A percentile compares a stretch with the other conserved stretches of the same genome.
These are phyloP conservation scores for Cephus sareptanus DNA, from an alignment of 2,888 invertebrate genomes.

Conservation along the genomic window DNA sequence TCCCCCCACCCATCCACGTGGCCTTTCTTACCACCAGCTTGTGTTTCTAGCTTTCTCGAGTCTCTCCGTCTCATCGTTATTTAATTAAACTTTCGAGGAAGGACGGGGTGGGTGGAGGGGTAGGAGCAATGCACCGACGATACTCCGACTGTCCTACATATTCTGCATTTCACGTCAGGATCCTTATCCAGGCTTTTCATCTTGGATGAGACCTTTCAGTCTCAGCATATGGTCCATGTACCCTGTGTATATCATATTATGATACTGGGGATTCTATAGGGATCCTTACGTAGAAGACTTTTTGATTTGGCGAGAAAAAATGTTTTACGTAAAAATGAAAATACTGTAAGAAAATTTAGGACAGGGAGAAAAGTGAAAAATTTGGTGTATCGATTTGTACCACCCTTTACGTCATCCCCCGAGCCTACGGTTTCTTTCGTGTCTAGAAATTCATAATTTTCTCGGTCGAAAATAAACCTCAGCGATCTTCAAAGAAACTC, in stretches of 20 bases:
- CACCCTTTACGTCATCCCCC: too few species aligned
- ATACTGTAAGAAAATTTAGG: too few species aligned
- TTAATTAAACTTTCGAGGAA: constrained; percentile 57
- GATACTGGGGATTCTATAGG: not conserved
- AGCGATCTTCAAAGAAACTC: constrained; percentile 35
- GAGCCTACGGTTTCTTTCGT: not conserved
- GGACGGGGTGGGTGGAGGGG: constrained; percentile 10
- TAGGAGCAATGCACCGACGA: constrained; percentile 5
- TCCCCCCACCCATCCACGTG: constrained; percentile 35
- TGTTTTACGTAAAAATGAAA: too few species aligned
- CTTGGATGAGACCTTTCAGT: not conserved
- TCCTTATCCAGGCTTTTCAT: not conserved
- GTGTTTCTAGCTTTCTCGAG: constrained; percentile 45
- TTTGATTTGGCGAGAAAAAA: too few species aligned
- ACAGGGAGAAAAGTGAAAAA: too few species aligned
- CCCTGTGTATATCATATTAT: not conserved
- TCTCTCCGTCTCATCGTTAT: constrained; percentile 41
- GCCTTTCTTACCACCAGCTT: constrained; percentile 42
- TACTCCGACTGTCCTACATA: constrained; percentile 8
- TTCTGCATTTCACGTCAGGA: not conserved
- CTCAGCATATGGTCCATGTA: not conserved
- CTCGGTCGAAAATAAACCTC: not conserved
- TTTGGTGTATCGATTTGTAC: not conserved
- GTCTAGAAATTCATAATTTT: not conserved
- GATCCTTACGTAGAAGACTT: not conserved